phyloP scores from a whole-genome alignment of 1,140 invertebrate species.

The Bombus difficillimus region DNA sequence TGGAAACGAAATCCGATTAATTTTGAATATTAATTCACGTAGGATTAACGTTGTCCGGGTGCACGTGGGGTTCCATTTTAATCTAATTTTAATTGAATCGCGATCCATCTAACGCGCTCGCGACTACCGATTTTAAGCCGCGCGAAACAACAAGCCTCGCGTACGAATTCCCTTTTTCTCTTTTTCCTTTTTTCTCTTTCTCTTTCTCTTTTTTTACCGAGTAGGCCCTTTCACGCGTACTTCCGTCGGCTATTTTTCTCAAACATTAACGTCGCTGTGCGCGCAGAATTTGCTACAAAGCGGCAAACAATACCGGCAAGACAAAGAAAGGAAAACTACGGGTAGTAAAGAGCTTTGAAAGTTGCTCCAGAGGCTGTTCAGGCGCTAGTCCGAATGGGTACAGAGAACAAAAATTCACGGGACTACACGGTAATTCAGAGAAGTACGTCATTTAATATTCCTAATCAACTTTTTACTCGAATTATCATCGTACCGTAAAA shows the following conservation, averaged over 20 bases:
- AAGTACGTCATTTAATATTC: constrained; percentile 30
- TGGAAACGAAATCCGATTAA: constrained; percentile 42
- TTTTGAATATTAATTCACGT: constrained; percentile 42
- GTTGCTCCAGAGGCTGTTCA: background rate
- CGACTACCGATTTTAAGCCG: background rate
- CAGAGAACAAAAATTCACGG: background rate
- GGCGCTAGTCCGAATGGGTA: background rate
- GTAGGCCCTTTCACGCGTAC: background rate
- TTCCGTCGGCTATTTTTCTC: constrained; percentile 15
- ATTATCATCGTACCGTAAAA: background rate
- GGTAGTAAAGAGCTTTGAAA: constrained; percentile 30
- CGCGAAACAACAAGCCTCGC: constrained; percentile 2
- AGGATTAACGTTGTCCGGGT: constrained; percentile 18
- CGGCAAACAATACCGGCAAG: constrained; percentile 53
- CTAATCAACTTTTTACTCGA: background rate
- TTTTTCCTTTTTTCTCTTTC: background rate
- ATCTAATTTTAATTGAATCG: constrained; percentile 45
- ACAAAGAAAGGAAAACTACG: constrained; percentile 47
- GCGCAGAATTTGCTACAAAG: constrained; percentile 64
- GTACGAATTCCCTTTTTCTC: background rate
- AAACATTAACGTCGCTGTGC: constrained; percentile 42
- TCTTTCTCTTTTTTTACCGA: background rate
- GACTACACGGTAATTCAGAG: background rate
- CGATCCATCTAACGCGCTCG: background rate
- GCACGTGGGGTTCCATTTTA: background rate